Evolutionary conservation across 2,797 vertebrate species (phyloP).

Genomic region (Threskiornis aethiopicus): DNA sequence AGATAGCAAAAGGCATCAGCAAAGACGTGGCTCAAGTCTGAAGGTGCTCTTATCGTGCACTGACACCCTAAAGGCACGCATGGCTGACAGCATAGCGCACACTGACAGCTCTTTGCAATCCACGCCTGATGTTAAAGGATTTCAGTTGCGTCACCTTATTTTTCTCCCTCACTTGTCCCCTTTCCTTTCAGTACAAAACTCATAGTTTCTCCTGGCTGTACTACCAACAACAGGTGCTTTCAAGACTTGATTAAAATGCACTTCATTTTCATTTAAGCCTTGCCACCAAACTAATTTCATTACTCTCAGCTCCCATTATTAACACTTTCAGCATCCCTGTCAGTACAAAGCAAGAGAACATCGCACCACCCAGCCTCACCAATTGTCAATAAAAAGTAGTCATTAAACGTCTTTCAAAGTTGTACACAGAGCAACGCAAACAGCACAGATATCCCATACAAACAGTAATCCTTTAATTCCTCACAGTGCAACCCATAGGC

Average conservation of each 20-base stretch:
- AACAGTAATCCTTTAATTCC: not conserved
- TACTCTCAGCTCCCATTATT: not conserved
- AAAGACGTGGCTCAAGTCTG: not conserved
- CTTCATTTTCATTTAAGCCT: not conserved
- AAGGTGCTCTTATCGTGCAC: not conserved
- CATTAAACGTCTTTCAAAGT: not conserved
- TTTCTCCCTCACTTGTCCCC: not conserved
- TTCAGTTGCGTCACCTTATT: not conserved
- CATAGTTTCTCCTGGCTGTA: not conserved
- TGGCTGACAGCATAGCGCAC: not conserved
- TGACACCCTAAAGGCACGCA: not conserved
- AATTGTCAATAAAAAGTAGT: not conserved
- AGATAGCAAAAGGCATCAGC: not conserved
- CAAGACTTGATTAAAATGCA: not conserved
- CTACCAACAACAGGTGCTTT: not conserved
- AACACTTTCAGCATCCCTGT: not conserved
- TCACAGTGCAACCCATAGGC: not conserved
- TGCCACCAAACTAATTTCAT: not conserved
- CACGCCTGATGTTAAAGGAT: accelerated
- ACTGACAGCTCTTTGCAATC: accelerated
- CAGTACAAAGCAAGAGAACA: not conserved
- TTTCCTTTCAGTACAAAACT: not conserved
- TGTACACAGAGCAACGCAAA: not conserved
- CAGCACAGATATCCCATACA: not conserved
- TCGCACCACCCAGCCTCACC: not conserved